Base-by-base conservation (phyloP, 2,888 invertebrate genomes). In the Xanthia icteritia region DNA sequence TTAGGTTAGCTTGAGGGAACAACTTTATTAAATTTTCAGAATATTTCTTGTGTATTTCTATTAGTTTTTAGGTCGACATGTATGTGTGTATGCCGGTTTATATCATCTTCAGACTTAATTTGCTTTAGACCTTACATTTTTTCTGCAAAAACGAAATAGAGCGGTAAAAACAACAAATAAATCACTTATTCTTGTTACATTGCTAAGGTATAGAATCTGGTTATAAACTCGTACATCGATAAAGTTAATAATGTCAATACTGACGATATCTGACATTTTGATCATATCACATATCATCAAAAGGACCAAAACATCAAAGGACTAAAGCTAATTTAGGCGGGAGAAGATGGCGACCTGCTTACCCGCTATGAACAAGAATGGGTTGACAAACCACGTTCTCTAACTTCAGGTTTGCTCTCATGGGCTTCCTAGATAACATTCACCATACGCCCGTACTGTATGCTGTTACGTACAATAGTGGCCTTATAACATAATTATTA, bases 1-100 rank as follows among this genome's bases (percentile, higher is more conserved):
- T 85, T 71, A 63, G 76, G 74, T 58, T 66, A 73, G 68, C 48
- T 81, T 81, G 56, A 66, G 73, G 68, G 66, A 54, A 51, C 39
- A 45, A 75, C 67, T 77, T 78, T 83, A 75, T 56, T 66, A 73
- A 82, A 83, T 73, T 78, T 79, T 56, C 58, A 1, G 60, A 81
- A 60, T 36, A 68, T 71, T 51, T 64, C 31, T 82, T 77, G 9
- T 9, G 20, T 79, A 51, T 79, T 48, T 51, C 60, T 77, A 8
- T 79, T 51, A 69, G n/a, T 48, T 66, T 72, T 66, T 27, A 65
- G 56, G 58, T 51, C 13, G 27, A 27, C 9, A 6, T 48, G 27
- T 48, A 27, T 20, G 27, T 17, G 45, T 27, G 4, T 27, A n/a
- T 4, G 20, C 9, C 5, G 6, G 48, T 48, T n/a, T n/a, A 6